Conservation (phyloP, 2,797 vertebrate genomes). For the Pseudocheirus occidentalis region DNA sequence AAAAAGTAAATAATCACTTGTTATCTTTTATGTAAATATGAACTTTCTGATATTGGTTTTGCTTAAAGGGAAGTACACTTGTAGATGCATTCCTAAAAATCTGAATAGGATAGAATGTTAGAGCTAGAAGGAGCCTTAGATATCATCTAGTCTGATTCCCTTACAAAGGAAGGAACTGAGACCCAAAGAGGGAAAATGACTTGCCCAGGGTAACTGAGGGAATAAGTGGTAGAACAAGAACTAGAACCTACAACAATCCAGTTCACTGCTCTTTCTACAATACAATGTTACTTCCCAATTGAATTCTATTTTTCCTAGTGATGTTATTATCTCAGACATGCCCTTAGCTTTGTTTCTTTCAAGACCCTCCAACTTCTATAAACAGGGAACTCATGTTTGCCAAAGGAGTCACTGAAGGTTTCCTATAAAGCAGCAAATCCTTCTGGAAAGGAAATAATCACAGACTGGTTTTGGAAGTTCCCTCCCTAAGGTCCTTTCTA, state of each 20-base stretch:
- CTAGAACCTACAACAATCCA: background rate
- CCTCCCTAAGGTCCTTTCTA: background rate
- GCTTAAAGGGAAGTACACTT: background rate
- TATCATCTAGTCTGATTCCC: background rate
- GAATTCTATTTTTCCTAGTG: background rate
- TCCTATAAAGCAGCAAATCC: background rate
- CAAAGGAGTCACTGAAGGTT: background rate
- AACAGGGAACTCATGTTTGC: background rate
- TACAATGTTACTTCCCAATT: background rate
- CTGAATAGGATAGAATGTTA: background rate
- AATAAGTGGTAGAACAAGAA: background rate
- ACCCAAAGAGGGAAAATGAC: background rate
- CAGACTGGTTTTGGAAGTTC: background rate
- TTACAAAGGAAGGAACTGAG: background rate
- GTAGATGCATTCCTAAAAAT: background rate
- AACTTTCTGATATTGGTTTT: background rate
- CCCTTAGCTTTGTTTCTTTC: background rate
- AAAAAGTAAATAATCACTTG: background rate
- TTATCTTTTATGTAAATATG: background rate
- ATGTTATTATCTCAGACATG: background rate
- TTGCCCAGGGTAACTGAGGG: background rate
- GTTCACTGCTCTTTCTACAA: background rate
- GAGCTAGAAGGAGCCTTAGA: too few species aligned
- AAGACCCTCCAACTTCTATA: background rate
- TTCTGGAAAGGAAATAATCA: background rate